Evolutionary conservation across 2,888 invertebrate species (phyloP).

Genomic region (Pilophorus perplexus): DNA sequence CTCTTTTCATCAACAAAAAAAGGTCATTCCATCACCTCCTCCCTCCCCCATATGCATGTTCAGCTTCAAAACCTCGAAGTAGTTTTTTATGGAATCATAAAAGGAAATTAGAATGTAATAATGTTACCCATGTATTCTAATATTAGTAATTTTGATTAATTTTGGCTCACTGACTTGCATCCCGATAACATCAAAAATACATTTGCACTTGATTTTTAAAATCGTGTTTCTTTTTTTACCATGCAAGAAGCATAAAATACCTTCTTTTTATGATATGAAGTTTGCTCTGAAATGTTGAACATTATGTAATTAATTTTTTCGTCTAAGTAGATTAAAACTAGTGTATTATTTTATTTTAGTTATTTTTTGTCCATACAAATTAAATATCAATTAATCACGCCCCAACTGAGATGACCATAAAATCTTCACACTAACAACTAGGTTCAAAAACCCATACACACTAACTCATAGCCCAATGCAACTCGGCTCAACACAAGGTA

Average conservation of each 20-base stretch:
- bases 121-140: constrained; percentile 30
- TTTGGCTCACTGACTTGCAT: constrained; percentile 35
- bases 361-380: constrained; percentile 7
- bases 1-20: no score
- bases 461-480: not conserved
- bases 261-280: constrained; percentile 30
- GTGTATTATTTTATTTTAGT: constrained; percentile 7
- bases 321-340: constrained; percentile 25
- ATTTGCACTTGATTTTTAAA: constrained; percentile 8
- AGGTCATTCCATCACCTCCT: constrained; percentile 42
- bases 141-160: constrained; percentile 30
- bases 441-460: not conserved
- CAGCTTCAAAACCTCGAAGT: constrained; percentile 43
- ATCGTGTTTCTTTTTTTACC: constrained; percentile 28
- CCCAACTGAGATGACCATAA: constrained; percentile 6
- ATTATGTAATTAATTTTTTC: constrained; percentile 21
- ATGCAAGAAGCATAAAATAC: constrained; percentile 32
- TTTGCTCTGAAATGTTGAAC: constrained; percentile 31
- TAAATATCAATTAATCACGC: not conserved
- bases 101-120: constrained; percentile 32
- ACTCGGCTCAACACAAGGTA: not conserved
- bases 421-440: constrained; percentile 1
- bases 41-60: constrained; percentile 44
- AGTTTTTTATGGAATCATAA: constrained; percentile 41
- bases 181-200: not conserved